A percentile compares a stretch with the other conserved stretches of the same genome.
Evolutionary conservation across 2,797 vertebrate species (phyloP).

Genomic region (Psittacula derbiana): DNA sequence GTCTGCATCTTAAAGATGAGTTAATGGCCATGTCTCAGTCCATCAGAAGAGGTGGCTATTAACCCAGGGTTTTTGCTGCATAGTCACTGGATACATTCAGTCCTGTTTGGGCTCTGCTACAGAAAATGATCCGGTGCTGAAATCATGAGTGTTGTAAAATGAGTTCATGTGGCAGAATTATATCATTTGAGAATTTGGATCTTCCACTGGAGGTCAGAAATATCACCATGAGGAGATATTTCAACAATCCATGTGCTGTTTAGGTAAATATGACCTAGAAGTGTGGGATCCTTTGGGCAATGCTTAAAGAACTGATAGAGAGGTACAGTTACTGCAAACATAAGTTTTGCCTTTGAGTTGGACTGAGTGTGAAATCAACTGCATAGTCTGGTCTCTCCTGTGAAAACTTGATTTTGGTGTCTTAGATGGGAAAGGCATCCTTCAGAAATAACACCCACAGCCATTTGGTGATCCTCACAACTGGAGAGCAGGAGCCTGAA

Average conservation of each 20-base stretch:
- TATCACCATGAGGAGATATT: background rate
- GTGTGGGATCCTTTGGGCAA: background rate
- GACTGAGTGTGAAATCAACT: background rate
- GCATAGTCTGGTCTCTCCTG: background rate
- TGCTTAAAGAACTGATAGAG: background rate
- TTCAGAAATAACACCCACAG: background rate
- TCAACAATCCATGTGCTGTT: background rate
- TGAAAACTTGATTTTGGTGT: background rate
- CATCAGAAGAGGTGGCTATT: background rate
- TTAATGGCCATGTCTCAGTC: background rate
- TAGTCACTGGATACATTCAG: background rate
- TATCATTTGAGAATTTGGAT: background rate
- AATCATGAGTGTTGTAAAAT: background rate
- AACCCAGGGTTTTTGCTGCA: background rate
- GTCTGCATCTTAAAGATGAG: background rate
- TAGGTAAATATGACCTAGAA: background rate
- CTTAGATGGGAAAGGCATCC: background rate
- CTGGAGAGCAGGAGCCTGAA: background rate
- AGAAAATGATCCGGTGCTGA: background rate
- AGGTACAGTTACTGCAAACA: background rate
- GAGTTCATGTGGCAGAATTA: background rate
- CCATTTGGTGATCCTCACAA: background rate
- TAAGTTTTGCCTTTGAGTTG: background rate
- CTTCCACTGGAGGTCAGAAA: background rate
- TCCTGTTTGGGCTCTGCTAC: background rate